These are phyloP conservation scores for Crossaster papposus DNA, from an alignment of 53 echinoderm and acorn worm species.

Conservation along the genomic window DNA sequence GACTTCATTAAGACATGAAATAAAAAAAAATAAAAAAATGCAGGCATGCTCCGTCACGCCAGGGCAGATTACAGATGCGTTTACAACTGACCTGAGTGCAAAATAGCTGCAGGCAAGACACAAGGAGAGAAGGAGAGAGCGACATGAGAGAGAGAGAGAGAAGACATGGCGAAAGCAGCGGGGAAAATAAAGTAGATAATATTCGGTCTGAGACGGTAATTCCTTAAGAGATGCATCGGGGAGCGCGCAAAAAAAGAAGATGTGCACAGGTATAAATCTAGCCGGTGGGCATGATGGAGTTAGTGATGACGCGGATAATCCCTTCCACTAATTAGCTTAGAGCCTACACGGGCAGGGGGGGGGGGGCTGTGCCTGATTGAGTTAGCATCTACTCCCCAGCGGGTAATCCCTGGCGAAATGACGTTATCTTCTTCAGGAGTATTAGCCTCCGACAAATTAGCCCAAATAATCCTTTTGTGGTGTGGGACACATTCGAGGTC, in stretches of 20 bases:
- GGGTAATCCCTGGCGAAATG: slow-evolving; percentile 54
- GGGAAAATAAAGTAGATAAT: slow-evolving; percentile 47
- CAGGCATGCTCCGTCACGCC: slow-evolving; percentile 58
- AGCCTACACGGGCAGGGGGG: slow-evolving; percentile 39
- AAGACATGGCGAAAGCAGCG: not conserved
- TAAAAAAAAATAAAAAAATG: slow-evolving; percentile 26
- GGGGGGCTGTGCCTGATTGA: slow-evolving; percentile 42
- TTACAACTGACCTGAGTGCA: slow-evolving; percentile 50
- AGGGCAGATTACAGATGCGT: slow-evolving; percentile 42
- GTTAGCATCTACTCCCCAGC: slow-evolving; percentile 51
- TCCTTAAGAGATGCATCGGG: slow-evolving; percentile 42
- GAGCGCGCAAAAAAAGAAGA: not conserved
- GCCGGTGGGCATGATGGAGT: slow-evolving; percentile 37
- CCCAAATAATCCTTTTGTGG: slow-evolving; percentile 58
- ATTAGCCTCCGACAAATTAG: slow-evolving; percentile 56
- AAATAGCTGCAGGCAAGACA: slow-evolving; percentile 54
- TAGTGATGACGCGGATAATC: slow-evolving; percentile 61
- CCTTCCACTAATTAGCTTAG: slow-evolving; percentile 55
- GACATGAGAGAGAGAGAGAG: too few species aligned
- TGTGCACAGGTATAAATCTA: slow-evolving; percentile 60
- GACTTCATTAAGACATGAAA: slow-evolving; percentile 25
- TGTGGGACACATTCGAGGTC: slow-evolving; percentile 43
- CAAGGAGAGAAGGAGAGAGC: not conserved
- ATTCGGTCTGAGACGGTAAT: slow-evolving; percentile 23
- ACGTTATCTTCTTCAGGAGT: slow-evolving; percentile 53